Evolutionary conservation across 1,140 invertebrate genomes (phyloP), one percentile per base, ranked within the genome.

Genomic region (Sycophaga agraensis): DNA sequence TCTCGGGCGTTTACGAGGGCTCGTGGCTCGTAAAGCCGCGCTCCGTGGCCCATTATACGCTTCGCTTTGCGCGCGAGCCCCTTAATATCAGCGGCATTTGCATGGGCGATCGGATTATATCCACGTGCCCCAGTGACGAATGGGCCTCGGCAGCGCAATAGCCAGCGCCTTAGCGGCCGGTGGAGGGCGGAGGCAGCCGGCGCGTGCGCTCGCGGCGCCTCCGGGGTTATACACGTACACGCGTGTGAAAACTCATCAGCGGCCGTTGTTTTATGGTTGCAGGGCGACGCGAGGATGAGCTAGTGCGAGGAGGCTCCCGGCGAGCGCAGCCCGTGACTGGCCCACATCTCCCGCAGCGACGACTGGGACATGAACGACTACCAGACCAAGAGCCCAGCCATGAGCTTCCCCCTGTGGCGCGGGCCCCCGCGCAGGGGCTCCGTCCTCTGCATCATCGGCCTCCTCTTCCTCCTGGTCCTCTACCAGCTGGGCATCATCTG

Each of bases 401-500:
- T 80, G 79, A 72, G 75, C 56, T 71, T 78, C 34, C 66, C 79
- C 62, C 69, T 72, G 49, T 70, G 66, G 49, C 75, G 79, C 14
- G 71, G 74, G 67, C 58, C 75, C 68, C 73, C 75, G 66, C 73
- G 77, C 21, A 74, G 70, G 59, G 76, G 67, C 39, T 73, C 78
- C 22, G 68, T 81, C 31, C 65, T 78, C 43, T 79, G 76, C 55
- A 71, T 79, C 66, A 57, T 74, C 12, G 74, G 66, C 1, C 63
- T 80, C 8, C 46, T 78, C 11, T 71, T 76, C 19, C 43, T 81
- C 17, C 71, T 80, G 39, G 70, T 70, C n/a, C 73, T 81, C 1
- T 81, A 81, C 59, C 77, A 81, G 43, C 72, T 81, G 11, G 77
- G 78, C 14, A 74, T 81, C 53, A 80, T 81, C 42, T 80, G 77